phyloP scores from a whole-genome alignment of 92 coral and sea anemone genomes.

The Palythoa caribaeorum region DNA sequence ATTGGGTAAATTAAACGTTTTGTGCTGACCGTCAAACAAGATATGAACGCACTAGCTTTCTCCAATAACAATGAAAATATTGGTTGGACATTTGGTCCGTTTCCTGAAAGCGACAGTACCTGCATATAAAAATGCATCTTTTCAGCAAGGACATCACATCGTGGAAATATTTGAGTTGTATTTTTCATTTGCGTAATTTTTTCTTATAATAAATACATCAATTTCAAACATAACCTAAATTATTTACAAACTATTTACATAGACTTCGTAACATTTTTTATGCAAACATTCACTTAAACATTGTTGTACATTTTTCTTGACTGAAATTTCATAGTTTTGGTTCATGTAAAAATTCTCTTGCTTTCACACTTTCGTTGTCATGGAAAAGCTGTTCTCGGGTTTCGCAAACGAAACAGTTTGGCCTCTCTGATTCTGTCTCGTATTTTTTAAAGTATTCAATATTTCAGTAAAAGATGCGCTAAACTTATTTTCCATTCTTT shows the following conservation, averaged over 20 bases:
- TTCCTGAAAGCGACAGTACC: too few relatives aligned
- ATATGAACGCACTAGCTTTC: too few relatives aligned
- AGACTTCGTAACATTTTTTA: neutral
- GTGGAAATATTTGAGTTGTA: too few relatives aligned
- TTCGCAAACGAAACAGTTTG: neutral
- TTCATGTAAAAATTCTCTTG: neutral
- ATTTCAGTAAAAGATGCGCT: conserved; percentile 65
- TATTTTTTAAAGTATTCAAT: conserved; percentile 44
- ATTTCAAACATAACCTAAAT: neutral
- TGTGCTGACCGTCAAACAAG: too few relatives aligned
- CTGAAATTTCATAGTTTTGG: neutral
- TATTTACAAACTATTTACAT: neutral
- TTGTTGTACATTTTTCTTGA: neutral
- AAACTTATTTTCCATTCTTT: conserved; percentile 71
- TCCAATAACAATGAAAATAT: too few relatives aligned
- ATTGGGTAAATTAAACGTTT: too few relatives aligned
- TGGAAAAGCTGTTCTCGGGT: neutral
- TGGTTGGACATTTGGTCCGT: too few relatives aligned
- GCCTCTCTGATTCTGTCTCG: neutral
- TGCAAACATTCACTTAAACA: neutral
- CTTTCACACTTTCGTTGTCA: conserved; percentile 29
- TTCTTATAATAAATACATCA: neutral
- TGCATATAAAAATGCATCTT: too few relatives aligned
- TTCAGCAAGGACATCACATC: too few relatives aligned
- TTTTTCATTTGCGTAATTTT: too few relatives aligned